Evolutionary conservation across 2,113 vertebrate genomes (phyloP), one percentile per base, ranked within the genome.

Genomic region (Rhinopithecus roxellana): DNA sequence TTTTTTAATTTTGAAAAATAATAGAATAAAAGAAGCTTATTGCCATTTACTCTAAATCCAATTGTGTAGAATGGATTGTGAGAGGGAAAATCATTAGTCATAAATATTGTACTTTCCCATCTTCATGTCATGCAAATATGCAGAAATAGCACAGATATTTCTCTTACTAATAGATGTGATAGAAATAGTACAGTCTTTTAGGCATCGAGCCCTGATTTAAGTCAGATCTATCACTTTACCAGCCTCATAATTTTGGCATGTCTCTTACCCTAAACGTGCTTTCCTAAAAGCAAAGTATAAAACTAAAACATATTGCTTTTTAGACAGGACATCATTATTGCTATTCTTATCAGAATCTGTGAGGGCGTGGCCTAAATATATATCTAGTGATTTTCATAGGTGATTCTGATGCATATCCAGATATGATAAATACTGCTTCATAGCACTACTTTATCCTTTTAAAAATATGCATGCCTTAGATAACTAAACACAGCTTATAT

Each of bases 51-150:
- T 91, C 79, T 97, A 96, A 97, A 91, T 92, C 9, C 14, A 95
- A 0, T 50, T 92, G 8, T 95, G 22, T 38, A 77, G 74, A 69
- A 85, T 45, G 6, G 3, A 32, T 48, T 35, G 23, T 4, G 93
- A 32, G 79, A 89, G 48, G 38, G 32, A 95, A 75, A 95, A 93
- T 48, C 30, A 57, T 88, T 96, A 94, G 18, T 82, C 16, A 45
- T 8, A 18, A 1, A 1, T 90, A 89, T 79, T 93, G 85, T 86
- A 94, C 94, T 8, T 30, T 94, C 52, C 78, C 32, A 2, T 35
- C 52, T 96, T 96, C 95, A 70, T 89, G 20, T 57, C 40, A 93
- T 79, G 45, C 23, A 97, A n/a, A 74, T 59, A 85, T 0, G 8
- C 30, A 93, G 35, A 78, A 77, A 77, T 30, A 77, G 25, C 16